Evolutionary conservation across 2,113 vertebrate genomes (phyloP).

Genomic region (Perccottus glenii): DNA sequence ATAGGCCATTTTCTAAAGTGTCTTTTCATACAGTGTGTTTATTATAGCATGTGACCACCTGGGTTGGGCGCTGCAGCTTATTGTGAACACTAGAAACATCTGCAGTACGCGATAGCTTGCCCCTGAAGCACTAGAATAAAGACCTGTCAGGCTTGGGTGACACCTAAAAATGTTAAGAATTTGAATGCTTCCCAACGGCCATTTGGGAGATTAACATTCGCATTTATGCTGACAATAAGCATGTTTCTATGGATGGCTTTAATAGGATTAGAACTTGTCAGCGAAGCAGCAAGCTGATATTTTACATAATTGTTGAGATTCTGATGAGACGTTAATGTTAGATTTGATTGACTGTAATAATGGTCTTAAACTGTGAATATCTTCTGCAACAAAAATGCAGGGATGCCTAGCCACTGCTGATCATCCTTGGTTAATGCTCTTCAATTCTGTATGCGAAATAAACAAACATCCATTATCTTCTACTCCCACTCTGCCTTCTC

Average conservation of each 20-base stretch:
- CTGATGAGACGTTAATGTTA: conserved; percentile 55
- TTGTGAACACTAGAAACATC: conserved; percentile 20
- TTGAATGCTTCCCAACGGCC: conserved; percentile 10
- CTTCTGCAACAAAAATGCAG: conserved; percentile 26
- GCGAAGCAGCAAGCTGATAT: conserved; percentile 34
- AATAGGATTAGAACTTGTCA: conserved; percentile 49
- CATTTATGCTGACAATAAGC: conserved; percentile 41
- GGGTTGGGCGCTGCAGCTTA: neutral
- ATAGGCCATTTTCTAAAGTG: conserved; percentile 5
- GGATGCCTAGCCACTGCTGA: conserved; percentile 53
- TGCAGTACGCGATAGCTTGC: conserved; percentile 25
- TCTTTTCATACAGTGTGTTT: conserved; percentile 3
- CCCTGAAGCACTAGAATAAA: conserved; percentile 15
- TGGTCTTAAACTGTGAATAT: conserved; percentile 16
- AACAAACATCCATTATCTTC: conserved; percentile 76
- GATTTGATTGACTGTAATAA: conserved; percentile 62
- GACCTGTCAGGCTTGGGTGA: conserved; percentile 36
- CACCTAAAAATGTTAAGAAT: conserved; percentile 48
- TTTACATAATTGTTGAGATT: conserved; percentile 55
- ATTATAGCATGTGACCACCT: conserved; percentile 10
- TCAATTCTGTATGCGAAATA: conserved; percentile 52
- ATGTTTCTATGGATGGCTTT: conserved; percentile 29
- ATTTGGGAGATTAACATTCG: conserved; percentile 42
- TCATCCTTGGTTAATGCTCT: conserved; percentile 48
- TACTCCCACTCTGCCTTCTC: conserved; percentile 53